phyloP scores from a whole-genome alignment of 2,113 vertebrate species.

The Turdus rufiventris region DNA sequence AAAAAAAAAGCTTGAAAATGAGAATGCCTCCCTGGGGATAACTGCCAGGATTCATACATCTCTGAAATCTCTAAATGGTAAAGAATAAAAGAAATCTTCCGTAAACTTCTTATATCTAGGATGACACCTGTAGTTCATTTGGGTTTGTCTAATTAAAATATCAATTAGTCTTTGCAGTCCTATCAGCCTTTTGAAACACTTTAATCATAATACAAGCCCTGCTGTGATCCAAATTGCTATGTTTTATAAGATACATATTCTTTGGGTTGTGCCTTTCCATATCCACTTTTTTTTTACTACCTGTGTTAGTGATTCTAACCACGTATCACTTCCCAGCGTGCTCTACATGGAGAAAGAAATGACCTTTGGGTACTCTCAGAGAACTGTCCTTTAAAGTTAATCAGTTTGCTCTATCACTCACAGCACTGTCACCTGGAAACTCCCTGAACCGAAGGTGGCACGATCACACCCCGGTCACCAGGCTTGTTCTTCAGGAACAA shows the following conservation, averaged over 20 bases:
- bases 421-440: background rate
- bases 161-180: background rate
- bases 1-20: background rate
- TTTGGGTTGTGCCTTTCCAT: background rate
- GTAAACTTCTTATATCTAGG: background rate
- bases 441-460: background rate
- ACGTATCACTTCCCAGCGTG: background rate
- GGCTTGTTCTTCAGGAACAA: background rate
- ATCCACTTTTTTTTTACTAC: background rate
- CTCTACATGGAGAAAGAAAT: background rate
- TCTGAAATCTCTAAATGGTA: background rate
- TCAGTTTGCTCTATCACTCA: background rate
- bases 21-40: background rate
- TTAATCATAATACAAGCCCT: background rate
- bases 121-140: background rate
- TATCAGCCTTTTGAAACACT: conserved; percentile 12
- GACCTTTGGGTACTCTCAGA: background rate
- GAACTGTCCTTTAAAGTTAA: background rate
- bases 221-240: background rate
- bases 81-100: background rate
- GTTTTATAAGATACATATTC: background rate
- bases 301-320: background rate
- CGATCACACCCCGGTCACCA: background rate
- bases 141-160: conserved; percentile 37
- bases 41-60: background rate